Evolutionary conservation across 1,140 invertebrate species (phyloP).

Genomic region (Calephelis virginiensis): DNA sequence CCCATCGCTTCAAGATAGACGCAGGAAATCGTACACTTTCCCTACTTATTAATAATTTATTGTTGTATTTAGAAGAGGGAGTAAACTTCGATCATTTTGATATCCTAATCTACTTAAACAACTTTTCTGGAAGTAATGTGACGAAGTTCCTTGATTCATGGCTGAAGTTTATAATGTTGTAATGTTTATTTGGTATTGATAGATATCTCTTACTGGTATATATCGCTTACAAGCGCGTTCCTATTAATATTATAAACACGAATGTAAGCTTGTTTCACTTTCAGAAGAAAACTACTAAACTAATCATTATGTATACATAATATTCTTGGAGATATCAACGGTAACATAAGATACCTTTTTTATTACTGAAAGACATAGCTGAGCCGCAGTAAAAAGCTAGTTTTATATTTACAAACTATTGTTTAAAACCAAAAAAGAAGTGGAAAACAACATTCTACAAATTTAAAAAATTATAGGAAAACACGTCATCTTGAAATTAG

Average conservation of each 20-base stretch:
- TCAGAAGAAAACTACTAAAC: background rate
- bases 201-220: background rate
- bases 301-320: background rate
- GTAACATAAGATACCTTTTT: too few relatives aligned
- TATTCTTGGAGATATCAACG: background rate
- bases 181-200: background rate
- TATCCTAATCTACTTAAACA: constrained; percentile 3
- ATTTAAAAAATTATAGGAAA: too few relatives aligned
- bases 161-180: constrained; percentile 1
- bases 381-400: too few relatives aligned
- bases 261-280: too few relatives aligned
- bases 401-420: too few relatives aligned
- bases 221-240: too few relatives aligned
- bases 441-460: too few relatives aligned
- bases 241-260: too few relatives aligned
- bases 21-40: background rate
- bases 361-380: too few relatives aligned
- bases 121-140: background rate
- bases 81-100: constrained; percentile 6
- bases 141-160: constrained; percentile 11
- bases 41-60: background rate
- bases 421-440: too few relatives aligned
- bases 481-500: too few relatives aligned
- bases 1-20: too few relatives aligned
- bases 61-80: constrained; percentile 2